Conservation (phyloP, 2,888 invertebrate species). For the Argyra leucocephala region DNA sequence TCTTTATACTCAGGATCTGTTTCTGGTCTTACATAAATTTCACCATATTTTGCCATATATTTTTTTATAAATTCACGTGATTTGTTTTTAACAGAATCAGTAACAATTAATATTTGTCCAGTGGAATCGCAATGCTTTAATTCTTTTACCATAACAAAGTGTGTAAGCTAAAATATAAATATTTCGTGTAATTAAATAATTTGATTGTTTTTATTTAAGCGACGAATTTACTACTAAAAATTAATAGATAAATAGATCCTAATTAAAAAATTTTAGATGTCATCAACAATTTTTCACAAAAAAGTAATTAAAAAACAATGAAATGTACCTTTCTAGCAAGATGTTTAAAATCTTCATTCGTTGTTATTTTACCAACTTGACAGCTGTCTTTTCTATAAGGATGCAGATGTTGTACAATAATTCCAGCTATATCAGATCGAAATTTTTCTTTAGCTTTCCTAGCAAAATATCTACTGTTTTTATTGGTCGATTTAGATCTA, state of each 20-base stretch:
- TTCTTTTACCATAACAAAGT: conserved; percentile 91
- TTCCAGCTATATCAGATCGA: conserved; percentile 65
- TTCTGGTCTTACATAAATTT: conserved; percentile 43
- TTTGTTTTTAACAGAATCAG: conserved; percentile 68
- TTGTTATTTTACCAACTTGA: conserved; percentile 71
- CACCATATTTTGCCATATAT: conserved; percentile 91
- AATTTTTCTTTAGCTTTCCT: conserved; percentile 79
- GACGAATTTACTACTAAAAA: background rate
- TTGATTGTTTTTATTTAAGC: background rate
- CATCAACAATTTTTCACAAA: no score
- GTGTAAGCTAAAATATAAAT: conserved; percentile 65
- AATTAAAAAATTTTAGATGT: background rate
- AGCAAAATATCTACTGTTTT: conserved; percentile 39
- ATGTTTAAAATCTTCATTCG: conserved; percentile 88
- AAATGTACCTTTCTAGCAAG: conserved; percentile 73
- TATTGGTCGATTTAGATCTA: conserved; percentile 23
- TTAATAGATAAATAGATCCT: background rate
- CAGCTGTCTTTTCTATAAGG: conserved; percentile 81
- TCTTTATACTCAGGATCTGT: conserved; percentile 36
- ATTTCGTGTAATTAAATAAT: no score
- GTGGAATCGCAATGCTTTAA: conserved; percentile 75
- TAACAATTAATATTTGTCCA: conserved; percentile 36
- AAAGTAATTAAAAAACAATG: background rate
- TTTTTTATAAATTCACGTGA: conserved; percentile 90
- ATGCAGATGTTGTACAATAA: conserved; percentile 78